Percentiles rank a stretch among this genome's conserved stretches.
These are phyloP conservation scores for Gonioctena quinquepunctata DNA, from an alignment of 1,140 invertebrate genomes.

Conservation along the genomic window DNA sequence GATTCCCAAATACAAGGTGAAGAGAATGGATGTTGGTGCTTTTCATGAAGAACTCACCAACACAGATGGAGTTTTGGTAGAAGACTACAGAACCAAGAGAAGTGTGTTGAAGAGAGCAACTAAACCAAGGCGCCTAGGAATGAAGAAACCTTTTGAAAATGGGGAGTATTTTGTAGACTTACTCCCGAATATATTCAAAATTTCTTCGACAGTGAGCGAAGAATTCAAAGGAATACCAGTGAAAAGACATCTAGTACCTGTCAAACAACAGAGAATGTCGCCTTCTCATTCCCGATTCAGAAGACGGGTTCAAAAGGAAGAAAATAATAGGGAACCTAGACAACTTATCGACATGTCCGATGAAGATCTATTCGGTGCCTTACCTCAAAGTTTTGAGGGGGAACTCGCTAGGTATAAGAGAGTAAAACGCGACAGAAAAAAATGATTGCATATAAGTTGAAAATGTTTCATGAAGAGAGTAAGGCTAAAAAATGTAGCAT, in stretches of 20 bases:
- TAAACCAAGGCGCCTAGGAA: not conserved
- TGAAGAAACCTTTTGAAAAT: conserved; percentile 9
- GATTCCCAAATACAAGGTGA: not conserved
- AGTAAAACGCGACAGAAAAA: conserved; percentile 37
- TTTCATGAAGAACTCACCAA: not conserved
- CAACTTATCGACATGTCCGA: conserved; percentile 44
- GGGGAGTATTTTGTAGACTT: conserved; percentile 28
- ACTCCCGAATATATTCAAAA: conserved; percentile 12
- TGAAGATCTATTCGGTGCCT: conserved; percentile 49
- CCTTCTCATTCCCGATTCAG: conserved; percentile 14
- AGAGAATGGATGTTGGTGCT: not conserved
- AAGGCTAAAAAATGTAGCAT: too few species aligned
- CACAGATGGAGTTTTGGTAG: not conserved
- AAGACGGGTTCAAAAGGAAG: conserved; percentile 26
- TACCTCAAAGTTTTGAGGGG: conserved; percentile 48
- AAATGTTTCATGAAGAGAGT: too few species aligned
- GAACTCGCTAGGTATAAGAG: conserved; percentile 50
- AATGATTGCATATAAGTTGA: too few species aligned
- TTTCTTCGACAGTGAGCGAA: conserved; percentile 12
- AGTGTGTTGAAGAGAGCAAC: not conserved
- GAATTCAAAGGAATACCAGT: conserved; percentile 32
- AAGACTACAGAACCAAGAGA: not conserved
- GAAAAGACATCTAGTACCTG: conserved; percentile 31
- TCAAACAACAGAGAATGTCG: conserved; percentile 36
- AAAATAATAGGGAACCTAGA: conserved; percentile 26